Conservation (phyloP, 2,113 vertebrate genomes). For the Paramisgurnus dabryanus region DNA sequence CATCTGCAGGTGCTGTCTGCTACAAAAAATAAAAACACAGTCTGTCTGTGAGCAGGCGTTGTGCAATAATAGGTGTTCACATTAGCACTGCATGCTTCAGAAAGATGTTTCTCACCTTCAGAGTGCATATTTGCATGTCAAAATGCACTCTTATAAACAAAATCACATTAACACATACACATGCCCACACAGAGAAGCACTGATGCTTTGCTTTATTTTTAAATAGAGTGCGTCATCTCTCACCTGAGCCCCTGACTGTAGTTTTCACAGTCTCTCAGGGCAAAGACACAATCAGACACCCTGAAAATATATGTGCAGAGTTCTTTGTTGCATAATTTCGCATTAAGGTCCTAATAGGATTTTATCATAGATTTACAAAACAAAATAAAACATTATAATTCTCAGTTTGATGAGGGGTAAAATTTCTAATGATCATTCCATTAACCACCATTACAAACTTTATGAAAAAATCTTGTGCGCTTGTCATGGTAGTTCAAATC, state of each 20-base stretch:
- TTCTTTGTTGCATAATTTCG: not conserved
- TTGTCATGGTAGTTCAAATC: not conserved
- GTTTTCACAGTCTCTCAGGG: not conserved
- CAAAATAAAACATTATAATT: not conserved
- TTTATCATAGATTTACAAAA: not conserved
- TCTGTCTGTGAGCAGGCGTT: not conserved
- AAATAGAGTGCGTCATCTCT: constrained; percentile 10
- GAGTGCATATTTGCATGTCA: not conserved
- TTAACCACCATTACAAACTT: no score
- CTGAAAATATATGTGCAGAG: not conserved
- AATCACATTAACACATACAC: constrained; percentile 16
- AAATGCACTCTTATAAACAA: constrained; percentile 4
- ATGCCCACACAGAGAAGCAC: constrained; percentile 4
- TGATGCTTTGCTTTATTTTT: not conserved
- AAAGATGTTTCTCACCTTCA: not conserved
- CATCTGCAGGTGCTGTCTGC: no score
- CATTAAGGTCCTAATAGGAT: not conserved
- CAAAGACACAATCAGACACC: not conserved
- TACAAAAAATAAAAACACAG: no score
- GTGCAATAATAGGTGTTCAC: not conserved
- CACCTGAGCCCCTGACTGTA: constrained; percentile 2
- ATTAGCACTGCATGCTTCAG: not conserved
- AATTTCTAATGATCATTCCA: no score
- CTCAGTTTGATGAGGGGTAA: no score
- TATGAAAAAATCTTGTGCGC: not conserved